Conservation (phyloP, 1,140 invertebrate species). For the Dolichoris vasculosae region DNA sequence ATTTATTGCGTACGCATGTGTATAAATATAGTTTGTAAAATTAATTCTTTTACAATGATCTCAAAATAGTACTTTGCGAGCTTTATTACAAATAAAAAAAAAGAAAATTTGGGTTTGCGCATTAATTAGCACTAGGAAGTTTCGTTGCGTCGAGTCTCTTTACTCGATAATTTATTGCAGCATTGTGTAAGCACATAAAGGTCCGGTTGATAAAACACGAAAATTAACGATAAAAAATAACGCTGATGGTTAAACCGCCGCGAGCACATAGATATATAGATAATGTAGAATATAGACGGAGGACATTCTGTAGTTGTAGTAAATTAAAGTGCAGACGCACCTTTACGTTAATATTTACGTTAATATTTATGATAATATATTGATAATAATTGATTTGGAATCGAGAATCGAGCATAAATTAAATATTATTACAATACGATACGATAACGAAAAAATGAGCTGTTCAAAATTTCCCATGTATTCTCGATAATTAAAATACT, state of each 20-base stretch:
- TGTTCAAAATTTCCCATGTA: background rate
- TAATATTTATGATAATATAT: too few species aligned
- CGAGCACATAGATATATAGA: slow-evolving; percentile 42
- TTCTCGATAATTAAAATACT: background rate
- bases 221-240: background rate
- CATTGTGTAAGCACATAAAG: slow-evolving; percentile 15
- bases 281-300: slow-evolving; percentile 4
- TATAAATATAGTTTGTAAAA: slow-evolving; percentile 23
- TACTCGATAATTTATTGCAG: background rate
- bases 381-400: background rate
- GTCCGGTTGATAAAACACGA: background rate
- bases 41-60: slow-evolving; percentile 33
- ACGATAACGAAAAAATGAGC: background rate
- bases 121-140: background rate
- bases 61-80: slow-evolving; percentile 37
- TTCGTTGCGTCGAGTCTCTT: slow-evolving; percentile 20
- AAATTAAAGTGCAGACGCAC: slow-evolving; percentile 1
- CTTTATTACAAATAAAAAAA: background rate
- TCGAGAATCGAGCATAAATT: background rate
- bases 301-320: background rate
- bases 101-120: background rate
- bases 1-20: background rate
- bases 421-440: background rate
- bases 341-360: background rate
- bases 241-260: background rate